phyloP scores from a whole-genome alignment of 2,888 invertebrate genomes.

The Eupithecia subumbrata region DNA sequence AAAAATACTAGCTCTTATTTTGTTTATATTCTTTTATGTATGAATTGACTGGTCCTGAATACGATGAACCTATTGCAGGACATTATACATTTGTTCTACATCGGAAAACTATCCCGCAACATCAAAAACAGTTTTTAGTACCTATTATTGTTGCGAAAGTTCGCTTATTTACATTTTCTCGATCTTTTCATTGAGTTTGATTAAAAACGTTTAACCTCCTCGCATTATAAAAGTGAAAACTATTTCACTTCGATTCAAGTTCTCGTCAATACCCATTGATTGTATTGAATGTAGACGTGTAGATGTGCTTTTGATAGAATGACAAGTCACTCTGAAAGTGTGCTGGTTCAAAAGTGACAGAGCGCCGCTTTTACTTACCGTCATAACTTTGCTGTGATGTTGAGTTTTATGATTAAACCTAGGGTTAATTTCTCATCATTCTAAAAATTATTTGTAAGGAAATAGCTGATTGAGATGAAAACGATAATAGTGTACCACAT shows the following conservation, averaged over 20 bases:
- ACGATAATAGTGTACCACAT: no score
- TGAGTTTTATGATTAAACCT: neutral
- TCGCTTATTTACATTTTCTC: neutral
- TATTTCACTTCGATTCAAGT: constrained; percentile 21
- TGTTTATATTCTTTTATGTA: no score
- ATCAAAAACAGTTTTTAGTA: no score
- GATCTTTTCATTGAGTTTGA: neutral
- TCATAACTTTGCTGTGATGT: constrained; percentile 20
- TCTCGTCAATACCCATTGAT: constrained; percentile 30
- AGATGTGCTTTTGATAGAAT: constrained; percentile 46
- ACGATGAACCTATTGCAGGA: no score
- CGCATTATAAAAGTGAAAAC: constrained; percentile 29
- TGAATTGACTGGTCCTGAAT: neutral
- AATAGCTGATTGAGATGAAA: neutral
- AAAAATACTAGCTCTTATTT: no score
- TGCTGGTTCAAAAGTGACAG: constrained; percentile 37
- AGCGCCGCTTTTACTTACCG: constrained; percentile 37
- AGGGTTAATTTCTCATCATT: neutral
- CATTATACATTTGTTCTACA: no score
- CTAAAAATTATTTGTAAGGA: neutral
- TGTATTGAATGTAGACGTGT: constrained; percentile 36
- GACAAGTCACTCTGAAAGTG: constrained; percentile 54
- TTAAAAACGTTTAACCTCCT: neutral
- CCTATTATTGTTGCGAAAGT: neutral
- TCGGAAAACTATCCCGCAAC: neutral